Evolutionary conservation across 2,888 invertebrate genomes (phyloP).

Genomic region (Ophonus ardosiacus): DNA sequence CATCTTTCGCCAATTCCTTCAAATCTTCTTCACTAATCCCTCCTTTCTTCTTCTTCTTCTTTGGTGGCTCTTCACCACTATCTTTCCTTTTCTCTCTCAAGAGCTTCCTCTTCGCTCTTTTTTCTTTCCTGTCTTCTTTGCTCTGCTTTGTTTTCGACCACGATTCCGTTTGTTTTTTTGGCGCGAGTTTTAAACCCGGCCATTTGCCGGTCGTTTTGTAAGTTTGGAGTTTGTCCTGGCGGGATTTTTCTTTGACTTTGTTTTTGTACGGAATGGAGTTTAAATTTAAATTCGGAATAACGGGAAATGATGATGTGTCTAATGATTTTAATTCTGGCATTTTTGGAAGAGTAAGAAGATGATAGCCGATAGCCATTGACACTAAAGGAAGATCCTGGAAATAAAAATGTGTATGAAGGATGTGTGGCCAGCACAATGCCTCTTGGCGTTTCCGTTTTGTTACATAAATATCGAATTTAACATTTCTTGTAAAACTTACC

Average conservation of each 20-base stretch:
- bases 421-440: too few species aligned
- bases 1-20: slow-evolving; percentile 87
- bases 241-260: slow-evolving; percentile 85
- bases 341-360: slow-evolving; percentile 91
- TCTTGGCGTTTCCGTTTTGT: too few species aligned
- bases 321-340: slow-evolving; percentile 95
- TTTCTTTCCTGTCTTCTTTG: slow-evolving; percentile 82
- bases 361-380: slow-evolving; percentile 91
- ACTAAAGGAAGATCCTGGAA: slow-evolving; percentile 88
- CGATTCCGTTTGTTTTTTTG: slow-evolving; percentile 81
- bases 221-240: slow-evolving; percentile 84
- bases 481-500: too few species aligned
- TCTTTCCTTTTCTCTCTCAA: slow-evolving; percentile 77
- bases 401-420: background rate
- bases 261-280: slow-evolving; percentile 88
- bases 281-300: slow-evolving; percentile 82
- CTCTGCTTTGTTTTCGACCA: slow-evolving; percentile 88
- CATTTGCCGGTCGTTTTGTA: slow-evolving; percentile 85
- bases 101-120: slow-evolving; percentile 81
- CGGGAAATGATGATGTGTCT: slow-evolving; percentile 77
- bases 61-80: slow-evolving; percentile 73
- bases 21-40: slow-evolving; percentile 84
- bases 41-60: slow-evolving; percentile 76
- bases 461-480: too few species aligned
- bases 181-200: slow-evolving; percentile 73